Conservation (phyloP, 2,888 invertebrate genomes). For the Prenolepis imparis region DNA sequence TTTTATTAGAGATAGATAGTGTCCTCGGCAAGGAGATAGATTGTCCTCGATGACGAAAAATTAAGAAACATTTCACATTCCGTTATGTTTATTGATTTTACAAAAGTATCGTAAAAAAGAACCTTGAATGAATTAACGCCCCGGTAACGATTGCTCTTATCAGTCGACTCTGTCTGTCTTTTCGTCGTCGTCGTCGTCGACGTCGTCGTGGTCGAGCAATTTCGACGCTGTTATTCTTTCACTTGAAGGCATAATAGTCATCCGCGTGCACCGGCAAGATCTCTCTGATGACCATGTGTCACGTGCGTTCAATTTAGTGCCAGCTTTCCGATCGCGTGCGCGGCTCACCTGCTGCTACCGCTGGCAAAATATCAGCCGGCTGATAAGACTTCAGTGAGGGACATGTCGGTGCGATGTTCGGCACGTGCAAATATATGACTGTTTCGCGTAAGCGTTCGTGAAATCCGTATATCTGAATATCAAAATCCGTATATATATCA, state of each 20-base stretch:
- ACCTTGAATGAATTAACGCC: constrained; percentile 16
- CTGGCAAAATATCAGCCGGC: constrained; percentile 38
- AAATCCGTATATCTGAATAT: background rate
- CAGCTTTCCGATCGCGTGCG: constrained; percentile 13
- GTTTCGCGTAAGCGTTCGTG: background rate
- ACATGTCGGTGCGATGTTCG: constrained; percentile 35
- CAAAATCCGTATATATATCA: background rate
- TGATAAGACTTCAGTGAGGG: constrained; percentile 67
- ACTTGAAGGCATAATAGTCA: constrained; percentile 18
- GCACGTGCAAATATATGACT: background rate
- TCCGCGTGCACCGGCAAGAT: background rate
- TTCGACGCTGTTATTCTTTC: constrained; percentile 26
- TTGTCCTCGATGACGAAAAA: background rate
- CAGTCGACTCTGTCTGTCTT: constrained; percentile 2
- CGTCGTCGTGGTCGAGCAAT: constrained; percentile 3
- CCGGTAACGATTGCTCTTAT: constrained; percentile 38
- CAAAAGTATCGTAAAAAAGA: background rate
- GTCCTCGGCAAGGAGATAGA: too few species aligned
- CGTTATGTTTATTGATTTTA: background rate
- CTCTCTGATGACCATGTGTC: constrained; percentile 15
- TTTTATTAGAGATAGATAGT: background rate
- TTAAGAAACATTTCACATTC: background rate
- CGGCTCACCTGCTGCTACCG: background rate
- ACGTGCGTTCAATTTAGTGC: constrained; percentile 54
- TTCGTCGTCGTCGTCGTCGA: background rate